Conservation (phyloP, 2,113 vertebrate species). For the Ictalurus furcatus region DNA sequence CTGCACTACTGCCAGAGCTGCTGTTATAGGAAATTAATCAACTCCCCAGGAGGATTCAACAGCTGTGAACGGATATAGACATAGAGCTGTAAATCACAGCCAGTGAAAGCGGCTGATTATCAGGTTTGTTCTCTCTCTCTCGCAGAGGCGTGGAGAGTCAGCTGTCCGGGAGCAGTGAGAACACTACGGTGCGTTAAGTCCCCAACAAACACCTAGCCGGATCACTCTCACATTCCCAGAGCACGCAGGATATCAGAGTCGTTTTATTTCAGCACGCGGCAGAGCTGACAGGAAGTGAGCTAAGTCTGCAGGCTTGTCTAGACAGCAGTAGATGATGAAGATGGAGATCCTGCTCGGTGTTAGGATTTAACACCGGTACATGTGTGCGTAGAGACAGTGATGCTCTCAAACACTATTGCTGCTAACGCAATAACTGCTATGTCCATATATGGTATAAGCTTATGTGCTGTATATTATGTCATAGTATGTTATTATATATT, state of each 20-base stretch:
- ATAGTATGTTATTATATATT: no score
- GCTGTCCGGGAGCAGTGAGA: slow-evolving; percentile 60
- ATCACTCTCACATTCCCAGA: slow-evolving; percentile 47
- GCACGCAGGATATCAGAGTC: slow-evolving; percentile 26
- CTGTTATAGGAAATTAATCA: background rate
- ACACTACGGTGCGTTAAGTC: slow-evolving; percentile 58
- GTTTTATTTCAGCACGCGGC: background rate
- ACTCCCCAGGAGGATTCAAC: background rate
- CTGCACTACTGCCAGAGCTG: background rate
- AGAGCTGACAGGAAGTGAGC: background rate
- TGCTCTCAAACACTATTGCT: background rate
- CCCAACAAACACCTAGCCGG: slow-evolving; percentile 27
- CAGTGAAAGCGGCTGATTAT: slow-evolving; percentile 19
- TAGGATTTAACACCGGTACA: background rate
- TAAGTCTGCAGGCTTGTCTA: background rate
- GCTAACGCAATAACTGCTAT: no score
- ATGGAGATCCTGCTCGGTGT: background rate
- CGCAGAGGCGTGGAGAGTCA: slow-evolving; percentile 48
- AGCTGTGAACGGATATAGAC: background rate
- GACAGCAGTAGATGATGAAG: background rate
- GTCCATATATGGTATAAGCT: no score
- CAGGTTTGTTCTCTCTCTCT: background rate
- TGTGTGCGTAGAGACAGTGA: background rate
- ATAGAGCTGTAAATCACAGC: background rate
- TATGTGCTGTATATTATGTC: no score